A percentile compares a stretch with the other conserved stretches of the same genome.
These are phyloP conservation scores for Anguilla rostrata DNA, from an alignment of 2,113 vertebrate species.

Conservation along the genomic window DNA sequence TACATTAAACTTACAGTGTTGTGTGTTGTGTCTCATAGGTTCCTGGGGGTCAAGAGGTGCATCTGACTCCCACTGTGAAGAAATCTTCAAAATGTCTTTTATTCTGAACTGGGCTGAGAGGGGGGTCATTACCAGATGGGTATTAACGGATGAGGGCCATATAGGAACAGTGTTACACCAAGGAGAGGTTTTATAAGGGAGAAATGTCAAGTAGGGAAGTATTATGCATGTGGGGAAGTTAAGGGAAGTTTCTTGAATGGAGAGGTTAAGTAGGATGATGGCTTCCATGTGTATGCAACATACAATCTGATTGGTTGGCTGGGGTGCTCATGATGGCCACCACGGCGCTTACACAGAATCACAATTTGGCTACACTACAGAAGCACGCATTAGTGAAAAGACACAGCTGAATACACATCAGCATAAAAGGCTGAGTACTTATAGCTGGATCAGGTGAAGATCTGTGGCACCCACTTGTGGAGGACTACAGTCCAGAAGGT, in stretches of 20 bases:
- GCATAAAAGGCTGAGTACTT: not conserved
- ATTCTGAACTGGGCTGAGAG: constrained; percentile 52
- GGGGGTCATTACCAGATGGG: not conserved
- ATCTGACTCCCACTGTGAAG: constrained; percentile 68
- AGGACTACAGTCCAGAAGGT: not conserved
- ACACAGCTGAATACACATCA: not conserved
- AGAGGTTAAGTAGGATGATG: not conserved
- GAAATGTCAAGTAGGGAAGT: not conserved
- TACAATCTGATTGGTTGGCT: not conserved
- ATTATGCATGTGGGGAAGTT: not conserved
- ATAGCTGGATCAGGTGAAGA: not conserved
- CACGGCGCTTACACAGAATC: not conserved
- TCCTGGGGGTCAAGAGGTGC: constrained; percentile 64
- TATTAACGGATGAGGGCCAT: not conserved
- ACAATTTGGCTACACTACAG: not conserved
- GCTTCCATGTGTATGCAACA: not conserved
- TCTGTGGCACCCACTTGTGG: not conserved
- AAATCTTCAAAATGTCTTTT: constrained; percentile 71
- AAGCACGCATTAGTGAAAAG: not conserved
- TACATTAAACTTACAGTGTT: not conserved
- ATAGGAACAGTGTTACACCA: constrained; percentile 34
- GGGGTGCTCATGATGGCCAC: not conserved
- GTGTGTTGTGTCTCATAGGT: constrained; percentile 47
- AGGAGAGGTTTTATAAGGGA: not conserved
- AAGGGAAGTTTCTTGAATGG: not conserved